phyloP scores from a whole-genome alignment of 1,140 invertebrate genomes.

The Camponotus pennsylvanicus region DNA sequence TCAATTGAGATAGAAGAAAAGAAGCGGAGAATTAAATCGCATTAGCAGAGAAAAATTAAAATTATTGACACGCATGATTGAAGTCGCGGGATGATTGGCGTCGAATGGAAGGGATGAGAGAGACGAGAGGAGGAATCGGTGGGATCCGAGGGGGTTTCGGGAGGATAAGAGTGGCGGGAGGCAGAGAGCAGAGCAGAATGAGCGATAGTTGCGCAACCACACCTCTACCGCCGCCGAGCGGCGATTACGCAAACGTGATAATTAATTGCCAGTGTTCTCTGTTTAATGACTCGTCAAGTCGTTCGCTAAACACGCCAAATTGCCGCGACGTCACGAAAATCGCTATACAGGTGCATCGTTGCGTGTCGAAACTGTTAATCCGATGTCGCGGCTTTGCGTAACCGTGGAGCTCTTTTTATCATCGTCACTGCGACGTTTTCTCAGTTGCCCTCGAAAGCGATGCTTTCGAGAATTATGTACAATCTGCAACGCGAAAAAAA shows the following conservation, averaged over 20 bases:
- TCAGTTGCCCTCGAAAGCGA: not conserved
- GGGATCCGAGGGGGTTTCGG: constrained; percentile 23
- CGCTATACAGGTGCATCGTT: constrained; percentile 79
- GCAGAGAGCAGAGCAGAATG: constrained; percentile 70
- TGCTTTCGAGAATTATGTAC: not conserved
- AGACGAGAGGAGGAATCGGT: constrained; percentile 19
- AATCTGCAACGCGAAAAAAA: not conserved
- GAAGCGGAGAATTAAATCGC: not conserved
- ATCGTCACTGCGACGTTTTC: not conserved
- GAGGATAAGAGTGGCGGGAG: not conserved
- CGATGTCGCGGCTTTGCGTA: constrained; percentile 66
- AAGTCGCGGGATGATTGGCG: constrained; percentile 26
- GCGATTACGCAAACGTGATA: constrained; percentile 83
- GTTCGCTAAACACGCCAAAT: constrained; percentile 82
- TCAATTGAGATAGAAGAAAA: not conserved
- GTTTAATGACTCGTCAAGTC: constrained; percentile 82
- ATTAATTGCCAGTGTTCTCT: constrained; percentile 83
- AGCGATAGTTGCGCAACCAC: constrained; percentile 79
- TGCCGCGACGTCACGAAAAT: constrained; percentile 79
- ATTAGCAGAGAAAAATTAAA: constrained; percentile 58
- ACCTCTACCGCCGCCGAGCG: constrained; percentile 72
- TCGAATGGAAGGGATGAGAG: constrained; percentile 4
- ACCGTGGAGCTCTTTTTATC: constrained; percentile 35
- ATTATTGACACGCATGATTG: constrained; percentile 45
- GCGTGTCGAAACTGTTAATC: constrained; percentile 78